These are phyloP conservation scores for Brachionus calyciflorus DNA, from an alignment of 1,140 invertebrate species.

Conservation along the genomic window DNA sequence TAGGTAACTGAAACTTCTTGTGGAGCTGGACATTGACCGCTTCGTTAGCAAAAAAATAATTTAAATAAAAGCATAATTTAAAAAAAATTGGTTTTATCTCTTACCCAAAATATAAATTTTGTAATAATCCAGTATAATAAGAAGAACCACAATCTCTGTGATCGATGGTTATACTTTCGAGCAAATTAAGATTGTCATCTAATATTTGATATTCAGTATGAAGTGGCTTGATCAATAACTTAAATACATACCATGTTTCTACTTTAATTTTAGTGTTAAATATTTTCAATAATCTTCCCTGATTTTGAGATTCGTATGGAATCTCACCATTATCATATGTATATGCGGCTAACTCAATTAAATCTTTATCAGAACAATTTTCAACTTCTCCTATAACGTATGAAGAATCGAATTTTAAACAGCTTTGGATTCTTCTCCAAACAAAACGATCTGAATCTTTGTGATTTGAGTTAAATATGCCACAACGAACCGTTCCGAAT, in stretches of 20 bases:
- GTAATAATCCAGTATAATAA: slow-evolving; percentile 9
- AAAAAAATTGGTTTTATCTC: neutral
- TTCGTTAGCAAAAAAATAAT: neutral
- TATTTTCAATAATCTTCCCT: slow-evolving; percentile 17
- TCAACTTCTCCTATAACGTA: neutral
- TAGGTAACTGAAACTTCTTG: slow-evolving; percentile 4
- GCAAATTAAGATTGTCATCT: neutral
- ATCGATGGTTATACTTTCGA: neutral
- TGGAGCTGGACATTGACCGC: slow-evolving; percentile 38
- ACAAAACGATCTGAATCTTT: slow-evolving; percentile 42
- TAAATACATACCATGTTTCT: slow-evolving; percentile 14
- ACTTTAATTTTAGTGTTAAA: slow-evolving; percentile 40
- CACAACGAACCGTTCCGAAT: slow-evolving; percentile 36
- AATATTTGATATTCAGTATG: slow-evolving; percentile 19
- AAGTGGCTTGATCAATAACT: neutral
- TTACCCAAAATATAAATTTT: slow-evolving; percentile 44
- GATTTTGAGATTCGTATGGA: slow-evolving; percentile 28
- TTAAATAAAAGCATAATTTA: neutral
- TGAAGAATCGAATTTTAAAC: neutral
- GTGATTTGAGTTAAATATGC: slow-evolving; percentile 4
- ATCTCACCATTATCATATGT: slow-evolving; percentile 34
- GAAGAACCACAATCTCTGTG: slow-evolving; percentile 33
- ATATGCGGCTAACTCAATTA: slow-evolving; percentile 42
- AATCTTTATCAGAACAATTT: slow-evolving; percentile 7
- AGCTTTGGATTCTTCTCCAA: slow-evolving; percentile 10